Conservation (phyloP, 2,888 invertebrate species). For the Baccha elongata region DNA sequence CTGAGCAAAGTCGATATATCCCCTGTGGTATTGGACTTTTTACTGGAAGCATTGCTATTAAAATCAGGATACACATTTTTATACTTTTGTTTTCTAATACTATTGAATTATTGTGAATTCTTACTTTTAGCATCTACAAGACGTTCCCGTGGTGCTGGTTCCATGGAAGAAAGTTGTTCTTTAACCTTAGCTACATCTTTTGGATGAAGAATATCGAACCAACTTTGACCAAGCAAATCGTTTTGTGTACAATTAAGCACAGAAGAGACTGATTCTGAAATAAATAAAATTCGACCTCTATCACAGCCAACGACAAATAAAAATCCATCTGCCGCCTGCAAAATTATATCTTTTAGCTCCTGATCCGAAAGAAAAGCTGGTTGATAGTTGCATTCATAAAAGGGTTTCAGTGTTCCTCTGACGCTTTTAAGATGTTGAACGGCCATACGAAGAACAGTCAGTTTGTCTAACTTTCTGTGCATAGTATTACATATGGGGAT, state of each 20-base stretch:
- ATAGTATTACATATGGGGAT: conserved; percentile 97
- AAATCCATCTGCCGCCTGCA: conserved; percentile 94
- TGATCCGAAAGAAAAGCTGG: conserved; percentile 93
- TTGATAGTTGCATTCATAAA: conserved; percentile 90
- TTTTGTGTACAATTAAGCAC: conserved; percentile 92
- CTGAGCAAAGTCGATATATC: conserved; percentile 91
- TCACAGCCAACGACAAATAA: conserved; percentile 97
- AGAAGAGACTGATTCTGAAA: conserved; percentile 93
- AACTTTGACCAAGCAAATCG: conserved; percentile 94
- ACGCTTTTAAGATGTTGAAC: conserved; percentile 95
- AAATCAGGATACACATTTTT: conserved; percentile 11
- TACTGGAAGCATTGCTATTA: conserved; percentile 93
- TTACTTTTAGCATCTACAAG: conserved; percentile 96
- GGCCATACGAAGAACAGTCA: conserved; percentile 95
- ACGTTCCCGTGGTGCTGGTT: conserved; percentile 93
- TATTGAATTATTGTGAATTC: conserved; percentile 4
- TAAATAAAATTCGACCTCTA: conserved; percentile 93
- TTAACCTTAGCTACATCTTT: conserved; percentile 97
- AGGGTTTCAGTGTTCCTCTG: conserved; percentile 88
- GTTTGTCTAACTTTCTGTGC: conserved; percentile 95
- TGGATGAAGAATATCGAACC: conserved; percentile 97
- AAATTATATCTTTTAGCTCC: conserved; percentile 92
- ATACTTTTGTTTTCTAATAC: no score
- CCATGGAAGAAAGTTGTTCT: conserved; percentile 95
- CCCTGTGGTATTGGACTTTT: conserved; percentile 92